These are phyloP conservation scores for Hucho hucho DNA, from an alignment of 2,113 vertebrate species.

Conservation along the genomic window DNA sequence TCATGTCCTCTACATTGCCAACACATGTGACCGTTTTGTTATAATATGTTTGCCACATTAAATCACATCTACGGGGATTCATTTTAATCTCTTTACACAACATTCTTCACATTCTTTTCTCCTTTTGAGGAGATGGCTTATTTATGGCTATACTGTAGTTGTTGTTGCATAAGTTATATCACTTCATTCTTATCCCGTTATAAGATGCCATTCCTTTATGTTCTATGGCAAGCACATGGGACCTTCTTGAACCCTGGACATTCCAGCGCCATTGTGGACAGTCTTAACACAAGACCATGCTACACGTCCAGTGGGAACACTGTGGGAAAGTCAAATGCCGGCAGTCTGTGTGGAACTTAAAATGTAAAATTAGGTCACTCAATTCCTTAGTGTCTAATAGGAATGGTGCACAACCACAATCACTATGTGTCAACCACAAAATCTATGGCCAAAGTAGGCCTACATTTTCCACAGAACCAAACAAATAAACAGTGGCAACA, in stretches of 20 bases:
- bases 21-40: neutral
- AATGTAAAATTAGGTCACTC: slow-evolving; percentile 10
- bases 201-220: too few species aligned
- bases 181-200: too few species aligned
- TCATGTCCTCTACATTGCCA: too few species aligned
- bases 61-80: neutral
- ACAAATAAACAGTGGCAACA: slow-evolving; percentile 23
- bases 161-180: too few species aligned
- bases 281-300: slow-evolving; percentile 15
- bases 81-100: slow-evolving; percentile 9
- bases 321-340: slow-evolving; percentile 8
- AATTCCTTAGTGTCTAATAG: slow-evolving; percentile 16
- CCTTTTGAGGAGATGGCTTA: too few species aligned
- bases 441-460: slow-evolving; percentile 7
- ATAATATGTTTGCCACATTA: neutral
- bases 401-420: neutral
- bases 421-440: neutral
- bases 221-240: too few species aligned
- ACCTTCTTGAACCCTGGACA: slow-evolving; percentile 7
- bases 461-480: slow-evolving; percentile 27
- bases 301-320: slow-evolving; percentile 43
- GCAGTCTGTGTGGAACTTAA: neutral
- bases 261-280: neutral
- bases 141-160: too few species aligned
- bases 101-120: slow-evolving; percentile 7